Evolutionary conservation across 2,888 invertebrate genomes (phyloP), one percentile per base, ranked within the genome.

Genomic region (Andrena haemorrhoa): DNA sequence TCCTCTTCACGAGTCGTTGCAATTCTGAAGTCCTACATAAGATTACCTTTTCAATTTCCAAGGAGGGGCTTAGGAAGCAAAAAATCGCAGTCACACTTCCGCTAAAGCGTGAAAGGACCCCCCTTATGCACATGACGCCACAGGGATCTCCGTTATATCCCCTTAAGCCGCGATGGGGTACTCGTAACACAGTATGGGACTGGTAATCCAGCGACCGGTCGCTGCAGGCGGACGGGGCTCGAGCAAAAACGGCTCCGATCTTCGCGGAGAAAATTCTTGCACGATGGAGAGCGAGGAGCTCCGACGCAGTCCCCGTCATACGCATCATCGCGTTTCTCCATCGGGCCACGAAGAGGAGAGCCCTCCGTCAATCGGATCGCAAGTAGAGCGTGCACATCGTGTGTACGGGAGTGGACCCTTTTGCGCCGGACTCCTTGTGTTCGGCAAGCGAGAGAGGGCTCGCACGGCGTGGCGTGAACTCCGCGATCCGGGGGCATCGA

Each of bases 301-400:
- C 20, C 20, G 49, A 26, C 75, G 82, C 77, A 69, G 74, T 80
- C 63, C 66, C 77, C 74, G 82, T 86, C 81, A 78, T 88, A 60
- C 84, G 77, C 86, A 79, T 87, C 86, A 74, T 68, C 79, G 76
- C 79, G 58, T 82, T 78, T 75, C 75, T 84, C 82, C 69, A 61
- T 68, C 70, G 68, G 51, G 61, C 72, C 47, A 71, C 71, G 70
- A 75, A 71, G 76, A 86, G 72, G 73, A 75, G 74, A 82, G 84
- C 86, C 88, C 83, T 88, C 77, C 81, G 83, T 85, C 88, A 86
- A 84, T 88, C 83, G 86, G 71, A 76, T 82, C 82, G 81, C 86
- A 88, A 88, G 74, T 88, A 88, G 87, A 88, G 87, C 87, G 79
- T 88, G 83, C 83, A 88, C 79, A 88, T 88, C 74, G 82, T 53